Percentiles rank a stretch among this genome's conserved stretches.
Evolutionary conservation across 2,113 vertebrate species (phyloP).

Genomic region (Myxocyprinus asiaticus): DNA sequence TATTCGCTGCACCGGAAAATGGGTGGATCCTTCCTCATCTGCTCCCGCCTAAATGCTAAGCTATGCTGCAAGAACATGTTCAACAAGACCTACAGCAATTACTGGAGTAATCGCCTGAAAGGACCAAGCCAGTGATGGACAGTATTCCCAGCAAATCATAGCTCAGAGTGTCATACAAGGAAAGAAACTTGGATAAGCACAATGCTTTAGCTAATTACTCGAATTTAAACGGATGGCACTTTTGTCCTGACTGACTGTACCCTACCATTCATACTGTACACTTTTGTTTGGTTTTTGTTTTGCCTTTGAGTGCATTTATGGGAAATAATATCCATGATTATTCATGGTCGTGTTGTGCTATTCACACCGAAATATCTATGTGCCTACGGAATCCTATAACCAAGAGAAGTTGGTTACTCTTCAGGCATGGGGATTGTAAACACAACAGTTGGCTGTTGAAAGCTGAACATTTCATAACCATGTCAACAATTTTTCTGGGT

Average conservation of each 20-base stretch:
- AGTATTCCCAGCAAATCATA: not conserved
- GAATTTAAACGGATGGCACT: conserved; percentile 34
- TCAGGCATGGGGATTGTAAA: not conserved
- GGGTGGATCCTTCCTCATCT: conserved; percentile 98
- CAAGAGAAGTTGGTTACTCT: conserved; percentile 3
- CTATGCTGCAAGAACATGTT: conserved; percentile 92
- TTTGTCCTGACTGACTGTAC: not conserved
- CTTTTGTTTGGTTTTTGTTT: conserved; percentile 8
- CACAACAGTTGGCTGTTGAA: conserved; percentile 12
- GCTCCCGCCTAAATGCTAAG: conserved; percentile 88
- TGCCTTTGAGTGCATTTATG: conserved; percentile 27
- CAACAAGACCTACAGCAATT: conserved; percentile 80
- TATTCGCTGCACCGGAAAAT: conserved; percentile 98
- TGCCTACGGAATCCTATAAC: conserved; percentile 19
- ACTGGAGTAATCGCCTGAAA: conserved; percentile 74
- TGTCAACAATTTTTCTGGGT: conserved; percentile 18
- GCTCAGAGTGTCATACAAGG: not conserved
- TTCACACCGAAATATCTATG: conserved; percentile 13
- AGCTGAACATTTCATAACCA: conserved; percentile 1
- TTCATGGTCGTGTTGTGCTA: conserved; percentile 4
- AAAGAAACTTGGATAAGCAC: not conserved
- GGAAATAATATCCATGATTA: conserved; percentile 29
- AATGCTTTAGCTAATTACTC: not conserved
- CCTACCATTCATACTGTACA: conserved; percentile 6
- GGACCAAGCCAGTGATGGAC: conserved; percentile 46